Percentiles rank a stretch among this genome's conserved stretches.
Conservation (phyloP, 2,797 vertebrate species). For the Tangara arthus region DNA sequence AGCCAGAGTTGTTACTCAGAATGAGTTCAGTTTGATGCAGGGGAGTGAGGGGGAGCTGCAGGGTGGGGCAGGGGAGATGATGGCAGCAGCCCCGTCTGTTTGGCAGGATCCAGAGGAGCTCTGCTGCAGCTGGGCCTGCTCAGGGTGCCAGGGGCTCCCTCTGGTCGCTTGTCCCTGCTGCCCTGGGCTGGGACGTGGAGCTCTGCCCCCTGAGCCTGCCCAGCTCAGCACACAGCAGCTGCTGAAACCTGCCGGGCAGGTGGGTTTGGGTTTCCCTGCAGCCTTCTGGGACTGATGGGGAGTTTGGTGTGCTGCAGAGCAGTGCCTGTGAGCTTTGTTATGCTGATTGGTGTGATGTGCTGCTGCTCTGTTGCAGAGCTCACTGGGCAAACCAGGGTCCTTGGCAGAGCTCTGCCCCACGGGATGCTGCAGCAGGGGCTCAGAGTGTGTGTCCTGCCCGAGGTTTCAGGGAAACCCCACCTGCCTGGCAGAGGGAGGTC, state of each 20-base stretch:
- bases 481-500: not conserved
- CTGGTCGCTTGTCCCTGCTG: not conserved
- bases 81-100: not conserved
- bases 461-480: not conserved
- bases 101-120: not conserved
- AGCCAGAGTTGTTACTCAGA: not conserved
- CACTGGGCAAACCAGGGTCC: not conserved
- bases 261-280: too few relatives aligned
- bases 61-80: not conserved
- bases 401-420: not conserved
- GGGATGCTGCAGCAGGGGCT: not conserved
- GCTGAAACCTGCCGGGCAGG: not conserved
- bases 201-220: not conserved
- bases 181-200: not conserved
- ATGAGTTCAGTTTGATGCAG: not conserved
- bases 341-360: not conserved
- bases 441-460: not conserved
- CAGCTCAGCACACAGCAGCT: too few relatives aligned
- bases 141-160: not conserved
- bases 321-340: not conserved
- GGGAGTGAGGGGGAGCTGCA: not conserved
- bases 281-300: not conserved
- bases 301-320: not conserved
- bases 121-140: not conserved
- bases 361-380: not conserved